Evolutionary conservation across 2,113 vertebrate genomes (phyloP), one percentile per base, ranked within the genome.

Genomic region (Condylura cristata): DNA sequence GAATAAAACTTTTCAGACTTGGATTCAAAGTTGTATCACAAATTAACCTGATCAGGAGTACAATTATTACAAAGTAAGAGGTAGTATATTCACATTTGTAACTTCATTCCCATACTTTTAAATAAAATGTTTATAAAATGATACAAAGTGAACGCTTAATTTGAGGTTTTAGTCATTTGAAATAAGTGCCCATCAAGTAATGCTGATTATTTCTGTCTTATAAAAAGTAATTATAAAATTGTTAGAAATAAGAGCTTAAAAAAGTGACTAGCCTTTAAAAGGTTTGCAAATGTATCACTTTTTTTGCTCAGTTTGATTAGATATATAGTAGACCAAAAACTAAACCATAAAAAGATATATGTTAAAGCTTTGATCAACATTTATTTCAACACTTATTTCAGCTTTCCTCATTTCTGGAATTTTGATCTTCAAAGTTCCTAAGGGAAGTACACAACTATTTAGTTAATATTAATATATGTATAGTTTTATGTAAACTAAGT

Each of bases 191-290:
- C 51, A 88, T 58, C 53, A 70, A 63, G 10, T 79, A 78, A 66
- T 61, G 37, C 8, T 93, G 84, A 51, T 30, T 81, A 82, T 65
- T 75, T 83, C 32, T 68, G 32, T 56, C 12, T 91, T 90, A 16
- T 0, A 18, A 53, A 30, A 58, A 83, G 76, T 70, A 68, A 8
- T n/a, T 39, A 4, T 51, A 61, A 87, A 32, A 81, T 84, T 89
- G 26, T 89, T 95, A 79, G 32, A 90, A 88, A 90, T 84, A 75
- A 68, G 71, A 95, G 20, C 63, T 90, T 78, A 58, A 88, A 60
- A 44, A 79, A 83, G 81, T 44, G 91, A 76, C 46, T 88, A 76
- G 32, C 30, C 13, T 75, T 74, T 34, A 79, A 71, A 61, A 95
- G 30, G 70, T 76, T 71, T 82, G 3, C 56, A 84, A 14, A 56